These are phyloP conservation scores for Neoarius graeffei DNA, from an alignment of 2,113 vertebrate species.

Conservation along the genomic window DNA sequence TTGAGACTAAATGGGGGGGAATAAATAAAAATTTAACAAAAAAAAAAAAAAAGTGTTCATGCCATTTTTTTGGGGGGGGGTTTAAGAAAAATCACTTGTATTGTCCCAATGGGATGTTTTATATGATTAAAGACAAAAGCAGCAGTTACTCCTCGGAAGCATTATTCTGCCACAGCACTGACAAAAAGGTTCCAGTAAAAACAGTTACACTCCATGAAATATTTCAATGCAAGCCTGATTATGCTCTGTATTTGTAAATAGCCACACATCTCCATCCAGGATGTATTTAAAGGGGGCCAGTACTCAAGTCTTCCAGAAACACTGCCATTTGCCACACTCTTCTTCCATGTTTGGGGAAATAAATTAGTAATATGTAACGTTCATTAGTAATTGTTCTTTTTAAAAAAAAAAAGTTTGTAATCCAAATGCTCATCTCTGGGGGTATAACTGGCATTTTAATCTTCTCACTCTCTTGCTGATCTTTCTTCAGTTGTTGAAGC, in stretches of 20 bases:
- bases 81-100: neutral
- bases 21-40: too few relatives aligned
- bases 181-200: neutral
- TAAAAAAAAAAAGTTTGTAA: too few relatives aligned
- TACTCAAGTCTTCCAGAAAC: neutral
- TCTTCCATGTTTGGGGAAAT: neutral
- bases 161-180: neutral
- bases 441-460: neutral
- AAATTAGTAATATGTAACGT: neutral
- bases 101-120: neutral
- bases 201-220: neutral
- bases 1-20: neutral
- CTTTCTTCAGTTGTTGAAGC: too few relatives aligned
- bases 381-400: neutral
- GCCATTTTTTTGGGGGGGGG: too few relatives aligned
- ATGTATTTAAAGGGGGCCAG: neutral
- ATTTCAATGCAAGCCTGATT: neutral
- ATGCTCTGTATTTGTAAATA: neutral
- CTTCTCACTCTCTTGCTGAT: neutral
- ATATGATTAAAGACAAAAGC: conserved; percentile 6
- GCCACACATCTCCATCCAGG: neutral
- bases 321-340: neutral
- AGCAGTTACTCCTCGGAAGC: neutral
- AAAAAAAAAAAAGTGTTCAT: neutral
- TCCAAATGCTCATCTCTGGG: too few relatives aligned